These are phyloP conservation scores for Hirundichthys speculiger DNA, from an alignment of 2,113 vertebrate species.

Conservation along the genomic window DNA sequence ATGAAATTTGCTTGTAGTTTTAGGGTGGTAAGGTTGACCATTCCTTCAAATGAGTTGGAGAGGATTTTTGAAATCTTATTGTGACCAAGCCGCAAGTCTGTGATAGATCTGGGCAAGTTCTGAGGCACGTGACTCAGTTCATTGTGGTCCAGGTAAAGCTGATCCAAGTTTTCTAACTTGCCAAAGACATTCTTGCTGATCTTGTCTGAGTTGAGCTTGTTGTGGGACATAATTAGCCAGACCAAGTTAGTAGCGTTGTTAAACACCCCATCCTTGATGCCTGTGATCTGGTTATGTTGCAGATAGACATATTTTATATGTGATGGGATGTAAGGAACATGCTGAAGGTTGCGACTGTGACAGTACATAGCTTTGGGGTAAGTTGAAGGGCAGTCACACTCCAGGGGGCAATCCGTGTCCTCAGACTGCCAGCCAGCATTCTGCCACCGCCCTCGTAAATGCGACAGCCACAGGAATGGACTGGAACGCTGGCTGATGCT, in stretches of 20 bases:
- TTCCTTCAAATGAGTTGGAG: conserved; percentile 81
- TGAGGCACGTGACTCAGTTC: conserved; percentile 87
- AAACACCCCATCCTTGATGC: conserved; percentile 89
- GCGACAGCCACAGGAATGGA: conserved; percentile 62
- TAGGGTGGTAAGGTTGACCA: conserved; percentile 85
- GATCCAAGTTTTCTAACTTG: conserved; percentile 88
- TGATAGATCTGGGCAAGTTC: conserved; percentile 87
- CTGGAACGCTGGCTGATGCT: conserved; percentile 44
- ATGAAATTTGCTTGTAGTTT: conserved; percentile 88
- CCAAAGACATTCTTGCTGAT: conserved; percentile 88
- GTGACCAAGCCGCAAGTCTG: conserved; percentile 85
- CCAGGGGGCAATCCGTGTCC: conserved; percentile 86
- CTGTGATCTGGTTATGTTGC: conserved; percentile 90
- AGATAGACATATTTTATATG: conserved; percentile 95
- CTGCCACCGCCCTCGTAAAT: conserved; percentile 45
- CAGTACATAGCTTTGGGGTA: conserved; percentile 95
- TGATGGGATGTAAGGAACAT: conserved; percentile 87
- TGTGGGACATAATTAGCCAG: conserved; percentile 92
- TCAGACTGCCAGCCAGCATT: conserved; percentile 27
- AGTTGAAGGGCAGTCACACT: conserved; percentile 88
- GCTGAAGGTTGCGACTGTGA: conserved; percentile 89
- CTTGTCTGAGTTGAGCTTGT: conserved; percentile 88
- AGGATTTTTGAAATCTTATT: conserved; percentile 89
- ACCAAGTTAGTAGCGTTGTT: conserved; percentile 91
- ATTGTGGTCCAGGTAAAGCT: conserved; percentile 89